A percentile compares a stretch with the other conserved stretches of the same genome.
These are phyloP conservation scores for Python bivittatus DNA, from an alignment of 2,113 vertebrate genomes.

Conservation along the genomic window DNA sequence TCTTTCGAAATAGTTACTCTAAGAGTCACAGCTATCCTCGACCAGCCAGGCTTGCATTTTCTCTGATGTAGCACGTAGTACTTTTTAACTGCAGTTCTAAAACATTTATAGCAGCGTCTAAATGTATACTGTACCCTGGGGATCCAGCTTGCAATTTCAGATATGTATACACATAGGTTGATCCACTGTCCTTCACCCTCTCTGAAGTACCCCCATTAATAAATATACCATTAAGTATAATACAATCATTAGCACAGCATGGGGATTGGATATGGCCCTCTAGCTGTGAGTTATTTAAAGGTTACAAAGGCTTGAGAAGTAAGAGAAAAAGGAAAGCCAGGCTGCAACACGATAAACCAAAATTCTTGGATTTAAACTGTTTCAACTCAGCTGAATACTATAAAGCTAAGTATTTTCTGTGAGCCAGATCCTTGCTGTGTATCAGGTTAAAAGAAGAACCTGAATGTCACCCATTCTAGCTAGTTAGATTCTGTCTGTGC, in stretches of 20 bases:
- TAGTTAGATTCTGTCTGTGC: neutral
- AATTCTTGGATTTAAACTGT: neutral
- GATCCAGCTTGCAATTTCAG: constrained; percentile 24
- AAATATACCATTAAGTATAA: constrained; percentile 27
- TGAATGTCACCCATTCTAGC: neutral
- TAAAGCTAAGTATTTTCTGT: neutral
- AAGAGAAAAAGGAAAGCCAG: neutral
- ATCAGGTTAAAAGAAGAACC: neutral
- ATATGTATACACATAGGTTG: constrained; percentile 24
- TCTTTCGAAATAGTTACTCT: constrained; percentile 12
- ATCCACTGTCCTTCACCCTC: constrained; percentile 32
- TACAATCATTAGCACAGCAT: constrained; percentile 33
- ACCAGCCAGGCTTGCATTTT: constrained; percentile 3
- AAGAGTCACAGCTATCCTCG: neutral
- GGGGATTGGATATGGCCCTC: constrained; percentile 15
- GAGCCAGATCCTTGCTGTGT: neutral
- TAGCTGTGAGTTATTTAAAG: constrained; percentile 39
- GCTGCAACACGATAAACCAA: neutral
- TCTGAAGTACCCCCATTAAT: constrained; percentile 28
- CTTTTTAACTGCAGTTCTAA: constrained; percentile 20
- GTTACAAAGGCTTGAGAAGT: constrained; percentile 18
- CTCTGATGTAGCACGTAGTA: neutral
- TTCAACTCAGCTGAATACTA: neutral
- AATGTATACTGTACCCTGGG: constrained; percentile 12
- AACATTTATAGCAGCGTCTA: constrained; percentile 19